Evolutionary conservation across 2,113 vertebrate species (phyloP).

Genomic region (Lophotis ruficrista): DNA sequence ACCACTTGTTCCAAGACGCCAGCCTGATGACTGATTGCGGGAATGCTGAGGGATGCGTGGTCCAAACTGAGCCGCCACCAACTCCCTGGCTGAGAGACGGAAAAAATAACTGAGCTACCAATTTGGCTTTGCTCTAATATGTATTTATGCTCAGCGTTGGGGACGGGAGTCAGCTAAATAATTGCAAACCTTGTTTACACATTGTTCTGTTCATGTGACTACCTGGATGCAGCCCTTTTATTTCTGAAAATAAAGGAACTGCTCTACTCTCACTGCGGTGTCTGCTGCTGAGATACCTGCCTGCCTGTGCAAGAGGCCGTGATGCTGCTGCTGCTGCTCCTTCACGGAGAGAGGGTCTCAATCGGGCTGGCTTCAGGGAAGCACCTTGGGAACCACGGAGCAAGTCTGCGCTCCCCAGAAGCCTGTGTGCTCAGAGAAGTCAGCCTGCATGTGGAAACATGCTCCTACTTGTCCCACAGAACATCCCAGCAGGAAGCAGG

Average conservation of each 20-base stretch:
- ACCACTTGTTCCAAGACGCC: neutral
- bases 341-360: fast-evolving
- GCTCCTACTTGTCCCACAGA: neutral
- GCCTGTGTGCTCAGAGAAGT: fast-evolving
- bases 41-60: neutral
- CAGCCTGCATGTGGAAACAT: neutral
- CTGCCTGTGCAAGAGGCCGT: neutral
- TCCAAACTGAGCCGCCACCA: neutral
- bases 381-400: neutral
- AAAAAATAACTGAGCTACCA: neutral
- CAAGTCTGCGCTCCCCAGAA: neutral
- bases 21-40: neutral
- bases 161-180: neutral
- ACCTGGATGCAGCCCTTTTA: neutral
- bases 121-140: neutral
- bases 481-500: neutral
- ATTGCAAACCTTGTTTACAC: neutral
- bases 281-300: fast-evolving
- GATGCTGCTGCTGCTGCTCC: neutral
- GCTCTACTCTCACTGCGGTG: fast-evolving
- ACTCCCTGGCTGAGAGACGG: neutral
- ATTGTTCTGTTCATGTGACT: neutral
- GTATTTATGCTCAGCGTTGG: neutral
- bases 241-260: neutral
- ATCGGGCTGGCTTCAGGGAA: neutral